phyloP scores from a whole-genome alignment of 2,888 invertebrate genomes.

The Amblyjoppa proteus region DNA sequence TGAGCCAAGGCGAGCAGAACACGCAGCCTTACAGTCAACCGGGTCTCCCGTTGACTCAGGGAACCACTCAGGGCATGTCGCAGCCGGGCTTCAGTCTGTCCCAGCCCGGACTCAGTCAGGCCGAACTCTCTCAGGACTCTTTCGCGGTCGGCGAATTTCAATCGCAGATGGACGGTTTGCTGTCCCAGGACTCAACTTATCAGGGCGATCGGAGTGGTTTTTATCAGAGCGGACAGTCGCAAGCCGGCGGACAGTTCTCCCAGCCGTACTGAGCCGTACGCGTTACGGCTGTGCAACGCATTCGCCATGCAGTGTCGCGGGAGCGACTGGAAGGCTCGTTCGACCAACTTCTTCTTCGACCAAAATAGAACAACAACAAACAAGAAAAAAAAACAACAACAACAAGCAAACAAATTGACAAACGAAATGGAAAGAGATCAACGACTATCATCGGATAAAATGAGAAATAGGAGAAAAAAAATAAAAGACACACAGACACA shows the following conservation, averaged over 20 bases:
- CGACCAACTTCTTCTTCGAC: constrained; percentile 83
- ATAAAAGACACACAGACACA: background rate
- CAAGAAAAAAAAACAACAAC: constrained; percentile 64
- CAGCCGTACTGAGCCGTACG: constrained; percentile 88
- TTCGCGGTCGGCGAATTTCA: constrained; percentile 93
- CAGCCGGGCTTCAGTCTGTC: constrained; percentile 90
- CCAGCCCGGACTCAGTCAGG: constrained; percentile 89
- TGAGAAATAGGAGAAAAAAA: constrained; percentile 26
- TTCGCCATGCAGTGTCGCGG: constrained; percentile 84
- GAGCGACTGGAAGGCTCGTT: constrained; percentile 84
- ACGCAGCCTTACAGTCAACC: constrained; percentile 90
- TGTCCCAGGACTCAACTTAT: constrained; percentile 96
- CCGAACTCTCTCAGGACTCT: constrained; percentile 92
- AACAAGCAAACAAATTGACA: constrained; percentile 54
- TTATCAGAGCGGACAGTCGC: constrained; percentile 86
- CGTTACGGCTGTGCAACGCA: constrained; percentile 82
- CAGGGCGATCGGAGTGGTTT: constrained; percentile 89
- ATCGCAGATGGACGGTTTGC: constrained; percentile 97
- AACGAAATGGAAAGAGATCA: constrained; percentile 36
- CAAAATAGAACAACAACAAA: constrained; percentile 60
- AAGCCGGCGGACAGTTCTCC: constrained; percentile 87
- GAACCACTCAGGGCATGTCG: constrained; percentile 89
- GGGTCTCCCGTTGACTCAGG: constrained; percentile 84
- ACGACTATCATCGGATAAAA: constrained; percentile 19
- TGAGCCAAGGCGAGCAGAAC: constrained; percentile 89